A percentile compares a stretch with the other conserved stretches of the same genome.
Conservation (phyloP, 1,140 invertebrate genomes). For the Hormaphis cornu region DNA sequence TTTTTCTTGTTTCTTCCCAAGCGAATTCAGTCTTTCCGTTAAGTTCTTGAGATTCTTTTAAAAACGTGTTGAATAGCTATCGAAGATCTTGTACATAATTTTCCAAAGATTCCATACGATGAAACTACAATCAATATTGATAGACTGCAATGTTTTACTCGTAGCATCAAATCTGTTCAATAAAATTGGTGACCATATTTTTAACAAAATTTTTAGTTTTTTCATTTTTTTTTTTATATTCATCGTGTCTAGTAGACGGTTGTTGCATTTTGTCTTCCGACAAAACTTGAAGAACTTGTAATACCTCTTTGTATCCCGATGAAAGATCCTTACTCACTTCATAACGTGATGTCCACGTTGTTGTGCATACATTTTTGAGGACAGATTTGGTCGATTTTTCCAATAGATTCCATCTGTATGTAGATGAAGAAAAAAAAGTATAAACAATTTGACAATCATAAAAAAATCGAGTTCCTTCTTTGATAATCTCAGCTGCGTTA, state of each 20-base stretch:
- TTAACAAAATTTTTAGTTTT: constrained; percentile 28
- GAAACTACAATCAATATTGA: not conserved
- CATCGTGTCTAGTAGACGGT: constrained; percentile 11
- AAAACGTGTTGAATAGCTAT: constrained; percentile 8
- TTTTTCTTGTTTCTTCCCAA: not conserved
- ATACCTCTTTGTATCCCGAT: not conserved
- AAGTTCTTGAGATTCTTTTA: not conserved
- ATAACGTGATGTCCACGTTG: constrained; percentile 34
- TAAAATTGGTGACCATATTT: constrained; percentile 26
- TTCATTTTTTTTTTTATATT: constrained; percentile 23
- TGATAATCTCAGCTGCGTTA: constrained; percentile 38
- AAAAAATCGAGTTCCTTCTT: constrained; percentile 9
- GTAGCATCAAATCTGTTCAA: constrained; percentile 30
- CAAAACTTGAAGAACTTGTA: constrained; percentile 5
- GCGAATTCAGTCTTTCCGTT: not conserved
- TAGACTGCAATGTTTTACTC: constrained; percentile 16
- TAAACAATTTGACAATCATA: constrained; percentile 34
- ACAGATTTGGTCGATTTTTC: not conserved
- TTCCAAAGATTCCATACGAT: not conserved
- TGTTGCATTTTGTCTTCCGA: constrained; percentile 15
- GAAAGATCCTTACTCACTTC: constrained; percentile 31
- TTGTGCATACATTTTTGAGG: not conserved
- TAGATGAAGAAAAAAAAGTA: constrained; percentile 37
- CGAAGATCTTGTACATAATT: constrained; percentile 11
- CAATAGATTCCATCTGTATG: constrained; percentile 35